Percentiles rank a stretch among this genome's conserved stretches.
These are phyloP conservation scores for Choloepus hoffmanni DNA, from an alignment of 2,113 vertebrate species.

Conservation along the genomic window DNA sequence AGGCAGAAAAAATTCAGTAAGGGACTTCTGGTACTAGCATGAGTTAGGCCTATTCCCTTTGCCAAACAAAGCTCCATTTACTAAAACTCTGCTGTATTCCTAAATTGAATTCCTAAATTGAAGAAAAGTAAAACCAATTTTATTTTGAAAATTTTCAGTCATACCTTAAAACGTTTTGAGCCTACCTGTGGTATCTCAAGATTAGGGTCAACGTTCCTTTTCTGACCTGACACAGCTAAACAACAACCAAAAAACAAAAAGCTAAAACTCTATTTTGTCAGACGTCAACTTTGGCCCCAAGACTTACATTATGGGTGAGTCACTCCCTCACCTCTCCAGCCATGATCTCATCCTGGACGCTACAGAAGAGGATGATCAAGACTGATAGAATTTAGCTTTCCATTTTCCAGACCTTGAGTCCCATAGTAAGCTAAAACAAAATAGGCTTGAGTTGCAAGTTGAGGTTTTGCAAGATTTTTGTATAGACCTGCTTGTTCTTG, in stretches of 20 bases:
- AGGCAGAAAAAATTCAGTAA: background rate
- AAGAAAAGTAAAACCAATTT: background rate
- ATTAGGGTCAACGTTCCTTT: background rate
- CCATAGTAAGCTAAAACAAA: background rate
- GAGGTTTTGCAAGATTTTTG: background rate
- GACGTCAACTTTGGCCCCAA: background rate
- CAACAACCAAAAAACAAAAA: background rate
- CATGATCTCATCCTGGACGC: background rate
- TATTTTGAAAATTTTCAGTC: background rate
- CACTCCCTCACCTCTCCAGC: conserved; percentile 1
- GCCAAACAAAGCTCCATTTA: background rate
- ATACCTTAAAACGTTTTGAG: background rate
- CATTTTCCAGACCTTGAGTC: background rate
- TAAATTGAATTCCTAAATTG: background rate
- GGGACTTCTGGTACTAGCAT: background rate
- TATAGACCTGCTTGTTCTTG: background rate
- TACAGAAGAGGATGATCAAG: background rate
- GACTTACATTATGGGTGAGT: background rate
- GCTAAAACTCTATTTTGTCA: background rate
- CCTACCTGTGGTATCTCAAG: background rate
- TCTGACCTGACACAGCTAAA: background rate
- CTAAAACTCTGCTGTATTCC: background rate
- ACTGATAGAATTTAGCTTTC: background rate
- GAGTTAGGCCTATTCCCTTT: background rate
- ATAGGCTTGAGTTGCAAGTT: background rate